Base-by-base conservation (phyloP, 2,113 vertebrate species). In the Panthera uncia region DNA sequence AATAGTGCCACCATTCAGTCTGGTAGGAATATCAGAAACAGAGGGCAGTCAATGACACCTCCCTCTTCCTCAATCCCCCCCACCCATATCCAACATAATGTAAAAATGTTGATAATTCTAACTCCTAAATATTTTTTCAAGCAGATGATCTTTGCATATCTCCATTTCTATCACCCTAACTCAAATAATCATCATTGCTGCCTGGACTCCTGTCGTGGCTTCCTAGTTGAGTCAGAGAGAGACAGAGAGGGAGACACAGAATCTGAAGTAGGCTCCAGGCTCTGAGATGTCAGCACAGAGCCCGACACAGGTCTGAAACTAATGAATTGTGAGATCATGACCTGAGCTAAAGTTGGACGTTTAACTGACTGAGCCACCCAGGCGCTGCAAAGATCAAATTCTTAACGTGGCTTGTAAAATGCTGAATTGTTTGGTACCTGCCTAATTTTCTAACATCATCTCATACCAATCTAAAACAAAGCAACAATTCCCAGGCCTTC, bases 331-430 rank as follows among this genome's bases (percentile, higher is more conserved):
- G 18, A 61, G 57, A 23, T 61, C 57, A 61, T 61, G 57, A 61
- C 57, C 57, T 61, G 18, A 61, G 57, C 57, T 7, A 1, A 61
- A 25, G 57, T 61, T 18, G 7, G 21, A 25, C 23, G 21, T 8
- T 61, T 61, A 61, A 61, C 21, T 23, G 6, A 23, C 21, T 18
- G 19, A 23, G 57, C 19, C 21, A 61, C 21, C 57, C 57, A 61
- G 21, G 8, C 19, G 1, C 55, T 57, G 55, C 55, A 68, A 88
- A 91, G 65, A 84, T 25, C 86, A 95, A 87, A 93, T 93, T 29
- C 65, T 79, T 93, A 52, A 73, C 16, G 84, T 48, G 69, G 52
- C 55, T 95, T 95, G 45, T 93, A 91, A 96, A 94, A 76, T 19
- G 11, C 29, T 5, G 55, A 78, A 48, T 41, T 91, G n/a, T 86